Evolutionary conservation across 23 tunicate species (phyloP), one percentile per base, ranked within the genome.

Genomic region (Halocynthia roretzi): DNA sequence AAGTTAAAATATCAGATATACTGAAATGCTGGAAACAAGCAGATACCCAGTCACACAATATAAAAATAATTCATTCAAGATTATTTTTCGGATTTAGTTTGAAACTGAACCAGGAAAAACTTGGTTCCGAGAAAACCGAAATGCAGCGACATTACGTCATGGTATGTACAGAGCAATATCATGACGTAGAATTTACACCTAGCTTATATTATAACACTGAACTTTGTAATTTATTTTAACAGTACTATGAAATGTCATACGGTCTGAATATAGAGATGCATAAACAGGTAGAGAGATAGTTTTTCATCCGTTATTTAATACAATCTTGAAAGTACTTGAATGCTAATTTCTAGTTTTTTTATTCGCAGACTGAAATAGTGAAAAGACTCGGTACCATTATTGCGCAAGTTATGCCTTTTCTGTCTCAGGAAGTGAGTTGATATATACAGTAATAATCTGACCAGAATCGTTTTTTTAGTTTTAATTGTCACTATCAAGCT

Each of bases 131-230:
- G 78, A 94, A 94, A 80, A 83, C 99, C 0, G 99, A 94, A 64
- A 88, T 94, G 87, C 99, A 94, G 61, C 87, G 99, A 21, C 99
- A 94, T 71, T 94, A 94, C 76, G 99, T 88, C 2, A 94, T 94
- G 97, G 97, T 91, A 65, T 56, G 65, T 31, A 31, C 2, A 31
- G 44, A 31, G 44, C 44, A 31, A 31, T 31, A 31, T 31, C 4
- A 31, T 31, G 2, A 31, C 44, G 44, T 31, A 31, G 4, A 31
- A 31, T 31, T 31, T 31, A 31, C 44, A 0, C 44, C 44, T 4
- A 31, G 44, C 44, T 31, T 31, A 31, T 31, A 31, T 31, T 31
- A 31, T 31, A 0, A 31, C 44, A 31, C 44, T 31, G 2, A 31
- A 31, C 44, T 31, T 65, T 9, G n/a, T 51, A 70, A 48, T 50